Evolutionary conservation across 2,113 vertebrate species (phyloP).

Genomic region (Eidolon helvum): DNA sequence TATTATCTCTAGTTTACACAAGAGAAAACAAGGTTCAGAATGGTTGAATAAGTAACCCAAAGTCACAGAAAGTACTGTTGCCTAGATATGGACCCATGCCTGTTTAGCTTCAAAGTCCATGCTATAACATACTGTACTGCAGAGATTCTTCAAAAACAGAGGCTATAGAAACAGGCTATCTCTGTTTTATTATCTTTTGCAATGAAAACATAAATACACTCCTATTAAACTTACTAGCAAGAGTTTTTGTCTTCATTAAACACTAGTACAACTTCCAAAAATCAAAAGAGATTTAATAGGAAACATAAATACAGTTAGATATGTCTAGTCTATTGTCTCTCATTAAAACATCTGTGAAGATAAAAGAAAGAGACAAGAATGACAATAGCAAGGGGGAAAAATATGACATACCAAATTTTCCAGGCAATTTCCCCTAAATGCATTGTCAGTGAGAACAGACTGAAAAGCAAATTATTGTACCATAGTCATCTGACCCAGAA

Average conservation of each 20-base stretch:
- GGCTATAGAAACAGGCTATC: background rate
- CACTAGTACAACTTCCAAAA: background rate
- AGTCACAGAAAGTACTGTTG: background rate
- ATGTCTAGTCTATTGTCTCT: background rate
- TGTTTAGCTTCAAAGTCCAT: background rate
- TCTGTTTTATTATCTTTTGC: background rate
- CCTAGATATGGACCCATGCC: background rate
- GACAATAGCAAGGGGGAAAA: background rate
- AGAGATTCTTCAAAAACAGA: background rate
- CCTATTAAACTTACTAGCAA: background rate
- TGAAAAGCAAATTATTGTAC: background rate
- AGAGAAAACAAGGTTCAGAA: background rate
- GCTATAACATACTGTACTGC: background rate
- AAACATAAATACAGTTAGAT: background rate
- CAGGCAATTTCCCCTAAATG: background rate
- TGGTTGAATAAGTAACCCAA: background rate
- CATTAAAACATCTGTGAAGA: slow-evolving; percentile 7
- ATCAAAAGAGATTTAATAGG: background rate
- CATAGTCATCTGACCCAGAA: background rate
- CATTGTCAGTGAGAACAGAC: background rate
- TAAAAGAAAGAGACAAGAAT: background rate
- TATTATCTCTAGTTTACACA: background rate
- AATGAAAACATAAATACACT: slow-evolving; percentile 42
- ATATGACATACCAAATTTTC: background rate
- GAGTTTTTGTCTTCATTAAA: slow-evolving; percentile 23